These are phyloP conservation scores for Neuroterus valhalla DNA, from an alignment of 1,140 invertebrate species.

Conservation along the genomic window DNA sequence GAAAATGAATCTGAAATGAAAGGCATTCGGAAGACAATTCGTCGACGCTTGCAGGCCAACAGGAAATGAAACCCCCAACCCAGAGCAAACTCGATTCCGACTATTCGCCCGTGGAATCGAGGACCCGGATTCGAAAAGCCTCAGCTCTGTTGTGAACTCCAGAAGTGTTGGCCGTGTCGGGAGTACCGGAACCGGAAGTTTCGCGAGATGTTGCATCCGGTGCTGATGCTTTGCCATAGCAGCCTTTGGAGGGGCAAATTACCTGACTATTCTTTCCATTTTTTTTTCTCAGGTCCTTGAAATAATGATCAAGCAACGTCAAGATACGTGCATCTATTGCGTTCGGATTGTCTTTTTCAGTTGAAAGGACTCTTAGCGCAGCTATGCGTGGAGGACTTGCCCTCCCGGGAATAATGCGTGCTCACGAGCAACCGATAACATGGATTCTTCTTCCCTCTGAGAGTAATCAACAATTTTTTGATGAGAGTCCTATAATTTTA, in stretches of 20 bases:
- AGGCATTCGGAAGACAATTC: constrained; percentile 21
- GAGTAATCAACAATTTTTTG: no score
- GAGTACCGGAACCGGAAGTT: constrained; percentile 21
- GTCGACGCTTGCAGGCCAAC: neutral
- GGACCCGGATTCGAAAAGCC: constrained; percentile 23
- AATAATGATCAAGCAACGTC: neutral
- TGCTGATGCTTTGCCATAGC: neutral
- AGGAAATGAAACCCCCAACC: constrained; percentile 21
- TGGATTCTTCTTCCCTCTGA: no score
- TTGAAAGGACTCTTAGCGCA: neutral
- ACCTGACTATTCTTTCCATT: constrained; percentile 13
- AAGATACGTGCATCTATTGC: neutral
- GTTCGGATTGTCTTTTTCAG: neutral
- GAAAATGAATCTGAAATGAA: constrained; percentile 16
- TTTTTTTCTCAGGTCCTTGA: neutral
- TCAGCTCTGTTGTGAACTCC: neutral
- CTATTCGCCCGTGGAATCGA: constrained; percentile 18
- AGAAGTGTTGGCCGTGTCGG: constrained; percentile 25
- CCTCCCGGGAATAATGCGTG: no score
- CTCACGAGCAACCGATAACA: no score
- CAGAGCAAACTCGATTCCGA: constrained; percentile 17
- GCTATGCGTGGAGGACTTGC: no score
- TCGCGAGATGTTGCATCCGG: constrained; percentile 13
- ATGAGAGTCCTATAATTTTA: no score
- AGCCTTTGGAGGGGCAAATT: neutral